These are phyloP conservation scores for Anthopleura sola DNA, from an alignment of 64 coral and sea anemone species.

Conservation along the genomic window DNA sequence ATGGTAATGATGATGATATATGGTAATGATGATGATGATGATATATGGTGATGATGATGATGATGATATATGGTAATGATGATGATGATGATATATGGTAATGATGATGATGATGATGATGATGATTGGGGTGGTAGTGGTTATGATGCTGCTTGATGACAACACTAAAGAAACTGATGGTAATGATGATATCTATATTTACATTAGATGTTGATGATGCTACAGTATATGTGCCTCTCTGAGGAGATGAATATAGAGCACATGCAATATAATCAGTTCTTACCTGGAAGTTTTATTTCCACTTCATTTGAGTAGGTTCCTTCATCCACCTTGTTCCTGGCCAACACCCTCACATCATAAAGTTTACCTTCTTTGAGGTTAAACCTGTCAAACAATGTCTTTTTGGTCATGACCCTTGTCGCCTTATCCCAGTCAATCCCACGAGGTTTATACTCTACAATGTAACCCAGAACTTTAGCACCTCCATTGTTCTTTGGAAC, in stretches of 20 bases:
- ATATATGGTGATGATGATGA: too few species aligned
- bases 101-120: too few species aligned
- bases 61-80: too few species aligned
- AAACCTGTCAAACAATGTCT: constrained; percentile 2
- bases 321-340: constrained; percentile 42
- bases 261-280: background rate
- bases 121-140: too few species aligned
- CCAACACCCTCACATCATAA: constrained; percentile 57
- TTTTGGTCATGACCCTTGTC: constrained; percentile 17
- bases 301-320: constrained; percentile 31
- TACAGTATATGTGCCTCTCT: too few species aligned
- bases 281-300: constrained; percentile 45
- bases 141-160: too few species aligned
- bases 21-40: too few species aligned
- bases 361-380: constrained; percentile 42
- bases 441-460: constrained; percentile 55
- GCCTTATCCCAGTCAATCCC: constrained; percentile 47
- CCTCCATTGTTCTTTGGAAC: constrained; percentile 29
- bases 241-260: background rate
- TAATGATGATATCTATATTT: too few species aligned
- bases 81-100: too few species aligned
- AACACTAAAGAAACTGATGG: too few species aligned
- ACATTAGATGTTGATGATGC: too few species aligned
- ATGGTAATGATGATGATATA: too few species aligned
- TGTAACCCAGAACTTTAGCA: constrained; percentile 32